These are phyloP conservation scores for Brachyopa scutellaris DNA, from an alignment of 2,888 invertebrate species.

Conservation along the genomic window DNA sequence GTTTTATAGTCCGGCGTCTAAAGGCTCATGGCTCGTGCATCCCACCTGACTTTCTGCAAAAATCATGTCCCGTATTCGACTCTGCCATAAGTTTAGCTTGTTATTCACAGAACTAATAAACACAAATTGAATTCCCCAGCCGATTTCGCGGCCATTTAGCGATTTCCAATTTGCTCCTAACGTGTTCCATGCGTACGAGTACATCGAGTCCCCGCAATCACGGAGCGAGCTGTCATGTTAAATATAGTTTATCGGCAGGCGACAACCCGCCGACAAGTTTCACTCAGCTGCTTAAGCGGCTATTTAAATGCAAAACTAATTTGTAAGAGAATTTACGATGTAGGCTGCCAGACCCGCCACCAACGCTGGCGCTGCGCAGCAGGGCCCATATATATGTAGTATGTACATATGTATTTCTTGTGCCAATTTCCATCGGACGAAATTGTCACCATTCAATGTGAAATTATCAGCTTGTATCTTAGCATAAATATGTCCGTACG, in stretches of 20 bases:
- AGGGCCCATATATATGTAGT: too few relatives aligned
- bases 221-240: slow-evolving; percentile 64
- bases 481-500: slow-evolving; percentile 55
- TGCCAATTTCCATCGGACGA: slow-evolving; percentile 48
- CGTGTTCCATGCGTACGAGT: slow-evolving; percentile 26
- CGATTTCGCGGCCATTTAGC: slow-evolving; percentile 51
- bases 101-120: slow-evolving; percentile 69
- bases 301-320: slow-evolving; percentile 72
- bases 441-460: slow-evolving; percentile 69
- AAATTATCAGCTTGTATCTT: slow-evolving; percentile 67
- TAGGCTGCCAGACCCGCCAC: slow-evolving; percentile 18
- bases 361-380: slow-evolving; percentile 28
- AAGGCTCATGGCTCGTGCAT: too few relatives aligned
- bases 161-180: slow-evolving; percentile 68
- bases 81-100: slow-evolving; percentile 45
- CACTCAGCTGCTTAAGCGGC: slow-evolving; percentile 65
- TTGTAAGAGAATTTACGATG: slow-evolving; percentile 67
- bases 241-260: slow-evolving; percentile 64
- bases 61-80: slow-evolving; percentile 11
- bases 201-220: slow-evolving; percentile 48
- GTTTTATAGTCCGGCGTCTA: too few relatives aligned
- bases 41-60: slow-evolving; percentile 16
- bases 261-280: slow-evolving; percentile 72
- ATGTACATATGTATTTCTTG: slow-evolving; percentile 39
- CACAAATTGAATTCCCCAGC: slow-evolving; percentile 62